Evolutionary conservation across 2,888 invertebrate genomes (phyloP), one percentile per base, ranked within the genome.

Genomic region (Escarpia spicata): DNA sequence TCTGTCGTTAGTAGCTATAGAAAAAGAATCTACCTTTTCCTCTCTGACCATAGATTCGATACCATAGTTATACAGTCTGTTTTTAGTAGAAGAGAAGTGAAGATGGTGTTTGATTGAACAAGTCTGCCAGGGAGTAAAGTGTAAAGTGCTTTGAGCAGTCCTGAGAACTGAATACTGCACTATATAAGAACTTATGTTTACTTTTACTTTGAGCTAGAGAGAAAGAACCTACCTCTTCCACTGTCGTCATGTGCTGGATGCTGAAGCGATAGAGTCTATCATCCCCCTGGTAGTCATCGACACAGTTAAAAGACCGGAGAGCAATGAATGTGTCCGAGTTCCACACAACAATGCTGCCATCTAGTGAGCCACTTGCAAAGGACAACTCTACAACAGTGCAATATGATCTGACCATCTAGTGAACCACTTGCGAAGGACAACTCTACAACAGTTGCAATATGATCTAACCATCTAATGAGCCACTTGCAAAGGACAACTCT

Each of bases 271-370:
- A 96, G 15, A 94, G 93, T 26, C 94, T 94, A 91, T 94, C 93
- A 8, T 93, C 93, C 9, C 95, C 95, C 45, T 95, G 93, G 93
- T 95, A 95, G 92, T 95, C 95, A 26, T 94, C 93, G 44, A 95
- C 93, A 15, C 95, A 94, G 92, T 95, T 95, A 92, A 96, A 95
- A 91, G 94, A 95, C 31, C 93, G 92, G 8, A 94, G 92, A 1
- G 94, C 94, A 26, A 94, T 93, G 19, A 95, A 94, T 45, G 94
- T 95, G 60, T 95, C 95, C 45, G 95, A 93, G 43, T 95, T 94
- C 95, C 95, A 95, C 58, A 96, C 92, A n/a, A 95, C 94, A n/a
- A 96, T 95, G 12, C 95, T 95, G 19, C 96, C 96, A 95, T 96
- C 96, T 45, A 96, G 94, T n/a, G 95, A 95, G 6, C 95, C 96